These are phyloP conservation scores for Tortrix viridana DNA, from an alignment of 2,888 invertebrate species.

Conservation along the genomic window DNA sequence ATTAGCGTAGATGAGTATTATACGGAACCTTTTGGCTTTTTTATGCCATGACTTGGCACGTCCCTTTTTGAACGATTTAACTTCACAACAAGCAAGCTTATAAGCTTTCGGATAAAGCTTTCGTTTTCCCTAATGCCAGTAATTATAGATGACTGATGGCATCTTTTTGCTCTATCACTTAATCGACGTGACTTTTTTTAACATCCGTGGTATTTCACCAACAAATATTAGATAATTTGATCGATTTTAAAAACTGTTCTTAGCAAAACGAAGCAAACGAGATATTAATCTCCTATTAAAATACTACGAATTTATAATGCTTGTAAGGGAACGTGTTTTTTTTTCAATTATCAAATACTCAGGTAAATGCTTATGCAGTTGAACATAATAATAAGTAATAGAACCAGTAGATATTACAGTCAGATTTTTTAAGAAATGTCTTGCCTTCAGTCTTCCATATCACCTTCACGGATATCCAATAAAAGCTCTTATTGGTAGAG, in stretches of 20 bases:
- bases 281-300: not conserved
- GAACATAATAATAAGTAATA: no score
- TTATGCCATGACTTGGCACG: constrained; percentile 51
- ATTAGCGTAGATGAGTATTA: not conserved
- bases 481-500: no score
- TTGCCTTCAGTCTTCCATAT: no score
- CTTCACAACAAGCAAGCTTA: constrained; percentile 39
- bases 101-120: constrained; percentile 50
- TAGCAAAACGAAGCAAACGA: not conserved
- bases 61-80: constrained; percentile 47
- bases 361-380: no score
- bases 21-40: constrained; percentile 43
- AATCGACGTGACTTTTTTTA: constrained; percentile 25
- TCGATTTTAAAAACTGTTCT: not conserved
- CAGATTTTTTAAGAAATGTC: no score
- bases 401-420: no score
- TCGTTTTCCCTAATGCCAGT: constrained; percentile 52
- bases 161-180: constrained; percentile 48
- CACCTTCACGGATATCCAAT: no score
- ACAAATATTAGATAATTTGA: not conserved
- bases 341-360: no score
- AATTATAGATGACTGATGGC: constrained; percentile 54
- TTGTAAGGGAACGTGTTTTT: not conserved
- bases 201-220: constrained; percentile 1
- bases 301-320: not conserved